These are phyloP conservation scores for Polydesmus complanatus DNA, from an alignment of 2,888 invertebrate species.

Conservation along the genomic window DNA sequence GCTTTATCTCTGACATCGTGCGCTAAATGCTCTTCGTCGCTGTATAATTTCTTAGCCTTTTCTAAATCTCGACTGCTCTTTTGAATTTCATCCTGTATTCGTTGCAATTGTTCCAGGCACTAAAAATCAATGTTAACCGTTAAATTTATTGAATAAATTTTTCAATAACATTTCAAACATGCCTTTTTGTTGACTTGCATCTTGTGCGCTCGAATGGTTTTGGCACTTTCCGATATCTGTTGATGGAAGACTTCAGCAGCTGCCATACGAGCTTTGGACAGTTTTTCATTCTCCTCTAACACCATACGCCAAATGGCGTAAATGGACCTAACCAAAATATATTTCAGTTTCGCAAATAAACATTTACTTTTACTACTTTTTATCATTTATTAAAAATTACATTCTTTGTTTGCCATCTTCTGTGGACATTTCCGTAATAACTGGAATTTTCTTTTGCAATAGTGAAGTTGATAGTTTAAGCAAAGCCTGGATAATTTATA, in stretches of 20 bases:
- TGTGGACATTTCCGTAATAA: constrained; percentile 77
- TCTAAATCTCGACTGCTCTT: constrained; percentile 75
- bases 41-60: constrained; percentile 86
- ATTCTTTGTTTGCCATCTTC: constrained; percentile 83
- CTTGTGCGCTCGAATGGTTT: constrained; percentile 68
- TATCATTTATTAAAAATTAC: constrained; percentile 35
- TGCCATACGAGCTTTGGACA: constrained; percentile 75
- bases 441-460: constrained; percentile 83
- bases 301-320: constrained; percentile 96
- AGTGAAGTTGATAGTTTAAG: constrained; percentile 82
- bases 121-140: constrained; percentile 30
- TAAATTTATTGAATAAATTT: background rate
- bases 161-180: constrained; percentile 1
- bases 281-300: constrained; percentile 84
- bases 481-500: constrained; percentile 49
- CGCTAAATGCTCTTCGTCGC: constrained; percentile 88
- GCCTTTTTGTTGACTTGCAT: constrained; percentile 40
- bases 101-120: constrained; percentile 66
- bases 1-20: constrained; percentile 91
- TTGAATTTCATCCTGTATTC: constrained; percentile 81
- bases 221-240: constrained; percentile 86
- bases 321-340: constrained; percentile 95
- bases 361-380: background rate
- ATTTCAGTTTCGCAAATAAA: background rate
- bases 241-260: constrained; percentile 91